Conservation (phyloP, 2,113 vertebrate species). For the Candoia aspera region DNA sequence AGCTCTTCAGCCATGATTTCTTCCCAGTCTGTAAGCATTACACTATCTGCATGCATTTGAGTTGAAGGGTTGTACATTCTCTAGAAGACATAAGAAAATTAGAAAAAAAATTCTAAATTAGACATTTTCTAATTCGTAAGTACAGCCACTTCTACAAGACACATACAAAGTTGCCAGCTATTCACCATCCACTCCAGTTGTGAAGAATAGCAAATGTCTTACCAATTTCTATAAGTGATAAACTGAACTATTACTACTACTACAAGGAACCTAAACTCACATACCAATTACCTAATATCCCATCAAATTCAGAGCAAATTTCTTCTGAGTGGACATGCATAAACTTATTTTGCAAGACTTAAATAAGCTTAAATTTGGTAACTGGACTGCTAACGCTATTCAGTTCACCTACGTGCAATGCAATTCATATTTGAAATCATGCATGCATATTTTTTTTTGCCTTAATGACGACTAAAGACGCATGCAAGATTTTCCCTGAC, state of each 20-base stretch:
- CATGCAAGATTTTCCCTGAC: neutral
- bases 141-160: neutral
- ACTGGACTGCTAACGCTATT: neutral
- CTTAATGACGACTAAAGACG: neutral
- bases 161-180: neutral
- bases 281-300: neutral
- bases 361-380: neutral
- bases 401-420: neutral
- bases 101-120: no score
- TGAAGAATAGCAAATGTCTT: neutral
- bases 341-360: neutral
- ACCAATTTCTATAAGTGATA: neutral
- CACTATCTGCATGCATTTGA: neutral
- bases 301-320: neutral
- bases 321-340: neutral
- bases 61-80: neutral
- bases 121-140: neutral
- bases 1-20: neutral
- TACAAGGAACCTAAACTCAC: neutral
- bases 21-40: neutral
- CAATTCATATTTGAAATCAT: neutral
- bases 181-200: neutral
- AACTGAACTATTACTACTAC: neutral
- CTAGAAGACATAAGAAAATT: neutral
- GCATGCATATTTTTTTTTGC: neutral